Percentiles rank a stretch among this genome's conserved stretches.
phyloP scores from a whole-genome alignment of 1,140 invertebrate genomes.

The Marisa cornuarietis region DNA sequence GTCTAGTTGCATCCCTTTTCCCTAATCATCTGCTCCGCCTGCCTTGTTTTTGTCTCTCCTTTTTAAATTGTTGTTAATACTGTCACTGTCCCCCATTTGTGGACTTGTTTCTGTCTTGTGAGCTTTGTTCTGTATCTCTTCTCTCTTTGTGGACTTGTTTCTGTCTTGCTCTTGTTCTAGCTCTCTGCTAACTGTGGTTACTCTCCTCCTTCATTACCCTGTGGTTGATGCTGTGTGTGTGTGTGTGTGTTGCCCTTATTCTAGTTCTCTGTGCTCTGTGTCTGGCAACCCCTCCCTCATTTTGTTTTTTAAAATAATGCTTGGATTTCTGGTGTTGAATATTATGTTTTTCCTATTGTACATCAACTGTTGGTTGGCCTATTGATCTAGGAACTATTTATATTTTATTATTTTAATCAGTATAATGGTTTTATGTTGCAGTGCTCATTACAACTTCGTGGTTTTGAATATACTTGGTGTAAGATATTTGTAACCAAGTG shows the following conservation, averaged over 20 bases:
- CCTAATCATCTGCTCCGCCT: background rate
- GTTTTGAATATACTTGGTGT: too few species aligned
- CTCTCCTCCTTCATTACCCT: background rate
- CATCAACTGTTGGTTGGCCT: too few species aligned
- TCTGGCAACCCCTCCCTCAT: background rate
- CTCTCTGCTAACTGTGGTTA: background rate
- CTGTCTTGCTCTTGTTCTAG: background rate
- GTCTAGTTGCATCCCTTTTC: background rate
- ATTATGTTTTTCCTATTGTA: background rate
- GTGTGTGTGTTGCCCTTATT: background rate
- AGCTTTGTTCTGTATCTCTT: background rate
- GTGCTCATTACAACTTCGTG: too few species aligned
- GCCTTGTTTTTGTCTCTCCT: background rate
- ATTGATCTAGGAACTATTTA: too few species aligned
- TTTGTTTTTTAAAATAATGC: background rate
- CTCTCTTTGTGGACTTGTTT: background rate
- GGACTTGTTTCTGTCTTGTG: too few species aligned
- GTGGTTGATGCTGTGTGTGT: background rate
- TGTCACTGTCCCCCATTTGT: background rate
- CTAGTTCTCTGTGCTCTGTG: background rate
- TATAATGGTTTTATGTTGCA: too few species aligned
- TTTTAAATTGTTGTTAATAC: background rate
- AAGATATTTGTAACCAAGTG: too few species aligned
- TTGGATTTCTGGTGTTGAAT: background rate
- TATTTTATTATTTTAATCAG: too few species aligned